phyloP scores from a whole-genome alignment of 2,888 invertebrate genomes.

The Cheilosia soror region DNA sequence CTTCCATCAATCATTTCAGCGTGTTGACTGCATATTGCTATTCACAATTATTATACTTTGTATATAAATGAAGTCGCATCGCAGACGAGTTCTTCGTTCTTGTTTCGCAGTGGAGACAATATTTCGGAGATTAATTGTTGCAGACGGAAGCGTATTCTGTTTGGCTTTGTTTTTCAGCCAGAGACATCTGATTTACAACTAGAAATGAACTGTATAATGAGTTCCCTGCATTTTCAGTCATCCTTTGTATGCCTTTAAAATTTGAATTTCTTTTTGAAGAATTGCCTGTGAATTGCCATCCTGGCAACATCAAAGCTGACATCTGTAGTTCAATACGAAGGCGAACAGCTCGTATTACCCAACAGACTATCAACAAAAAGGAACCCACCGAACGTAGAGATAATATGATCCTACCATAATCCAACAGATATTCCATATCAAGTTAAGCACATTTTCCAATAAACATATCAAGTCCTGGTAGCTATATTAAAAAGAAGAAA shows the following conservation, averaged over 20 bases:
- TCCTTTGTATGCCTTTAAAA: background rate
- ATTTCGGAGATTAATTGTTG: constrained; percentile 67
- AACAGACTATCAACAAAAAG: constrained; percentile 20
- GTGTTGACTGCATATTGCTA: constrained; percentile 66
- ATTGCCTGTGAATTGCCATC: background rate
- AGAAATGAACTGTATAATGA: constrained; percentile 6
- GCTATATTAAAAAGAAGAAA: constrained; percentile 17
- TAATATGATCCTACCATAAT: constrained; percentile 39
- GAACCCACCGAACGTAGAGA: background rate
- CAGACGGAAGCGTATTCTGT: constrained; percentile 56
- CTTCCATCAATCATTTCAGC: constrained; percentile 67
- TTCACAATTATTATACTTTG: constrained; percentile 47
- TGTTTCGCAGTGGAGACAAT: constrained; percentile 21
- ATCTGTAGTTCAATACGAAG: background rate
- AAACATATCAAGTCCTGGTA: constrained; percentile 54
- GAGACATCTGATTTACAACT: constrained; percentile 29
- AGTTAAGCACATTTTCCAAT: constrained; percentile 64
- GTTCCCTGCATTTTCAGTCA: too few species aligned
- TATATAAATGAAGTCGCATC: background rate
- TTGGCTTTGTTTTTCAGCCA: constrained; percentile 19
- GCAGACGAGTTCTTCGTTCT: constrained; percentile 34
- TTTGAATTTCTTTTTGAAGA: background rate
- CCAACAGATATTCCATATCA: constrained; percentile 32
- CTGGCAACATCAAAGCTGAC: constrained; percentile 16
- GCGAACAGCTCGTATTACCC: constrained; percentile 39